Conservation (phyloP, 2,797 vertebrate genomes). For the Vireo griseus region DNA sequence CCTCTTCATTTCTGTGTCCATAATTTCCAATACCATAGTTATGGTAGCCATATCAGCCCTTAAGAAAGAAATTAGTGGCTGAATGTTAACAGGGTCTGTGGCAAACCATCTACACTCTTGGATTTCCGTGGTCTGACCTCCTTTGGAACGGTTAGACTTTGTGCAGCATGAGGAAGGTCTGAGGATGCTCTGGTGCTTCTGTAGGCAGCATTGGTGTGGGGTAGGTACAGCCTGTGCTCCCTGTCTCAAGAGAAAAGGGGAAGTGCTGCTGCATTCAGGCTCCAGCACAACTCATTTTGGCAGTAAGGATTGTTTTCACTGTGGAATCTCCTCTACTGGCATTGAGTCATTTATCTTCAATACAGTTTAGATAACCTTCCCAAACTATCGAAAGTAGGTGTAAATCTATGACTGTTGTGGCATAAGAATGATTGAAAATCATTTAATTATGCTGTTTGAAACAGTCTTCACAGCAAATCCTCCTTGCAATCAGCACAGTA, state of each 20-base stretch:
- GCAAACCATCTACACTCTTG: neutral
- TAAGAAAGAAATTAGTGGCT: neutral
- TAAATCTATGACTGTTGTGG: neutral
- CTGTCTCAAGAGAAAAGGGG: neutral
- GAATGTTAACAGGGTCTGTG: neutral
- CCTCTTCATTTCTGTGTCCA: neutral
- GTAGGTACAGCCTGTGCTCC: rapidly evolving
- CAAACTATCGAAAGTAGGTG: neutral
- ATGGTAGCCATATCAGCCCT: neutral
- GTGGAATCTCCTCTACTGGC: neutral
- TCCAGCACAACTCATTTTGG: neutral
- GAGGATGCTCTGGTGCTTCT: neutral
- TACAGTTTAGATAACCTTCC: neutral
- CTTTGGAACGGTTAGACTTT: neutral
- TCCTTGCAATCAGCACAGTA: neutral
- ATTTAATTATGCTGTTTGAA: constrained; percentile 1
- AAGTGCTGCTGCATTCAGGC: neutral
- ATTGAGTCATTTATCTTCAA: neutral
- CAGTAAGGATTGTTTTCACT: neutral
- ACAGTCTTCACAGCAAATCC: neutral
- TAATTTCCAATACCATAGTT: neutral
- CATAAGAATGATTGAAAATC: neutral
- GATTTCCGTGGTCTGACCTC: neutral
- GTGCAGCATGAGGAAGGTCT: rapidly evolving
- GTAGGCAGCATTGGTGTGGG: rapidly evolving